Evolutionary conservation across 2,888 invertebrate species (phyloP), one percentile per base, ranked within the genome.

Genomic region (Seira sanloemensis): DNA sequence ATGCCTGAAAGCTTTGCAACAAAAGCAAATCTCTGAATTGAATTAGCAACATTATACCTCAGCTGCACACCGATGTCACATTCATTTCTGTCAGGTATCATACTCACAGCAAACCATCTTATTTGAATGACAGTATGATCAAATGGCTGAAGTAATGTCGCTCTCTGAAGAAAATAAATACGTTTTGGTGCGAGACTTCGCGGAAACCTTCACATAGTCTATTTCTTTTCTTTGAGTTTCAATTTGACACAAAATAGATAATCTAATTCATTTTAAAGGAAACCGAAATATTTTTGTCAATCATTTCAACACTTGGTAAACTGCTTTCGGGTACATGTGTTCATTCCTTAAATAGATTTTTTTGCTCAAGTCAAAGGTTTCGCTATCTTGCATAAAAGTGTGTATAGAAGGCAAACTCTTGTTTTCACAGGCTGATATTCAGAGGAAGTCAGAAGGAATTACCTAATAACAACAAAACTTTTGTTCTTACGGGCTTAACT

Each of bases 231-330:
- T 50, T 37, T 50, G 16, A 12, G 12, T 50, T 50, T 50, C 50
- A 50, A 50, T 50, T n/a, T 50, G 50, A 50, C 50, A 18, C 50
- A 50, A 50, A 50, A 50, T 50, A 50, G 50, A 50, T 50, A 50
- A 50, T 50, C 50, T 12, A 50, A 50, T 50, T 50, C 50, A 50
- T 50, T 50, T 50, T 50, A 50, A 50, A n/a, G 50, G 50, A 50
- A n/a, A 50, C 50, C 50, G 50, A 50, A 50, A 50, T n/a, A 65
- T 67, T 72, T 78, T 78, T 77, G 77, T 73, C 68, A 24, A 78
- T 77, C 83, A 78, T 73, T 78, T 77, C 83, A 78, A 73, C 83
- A 78, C 73, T 82, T 69, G 66, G 58, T 50, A 50, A 50, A 50
- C 50, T 16, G 1, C 50, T n/a, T 50, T 37, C 12, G 4, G 16